phyloP scores from a whole-genome alignment of 2,797 vertebrate species.

The Onychomys leucogaster region DNA sequence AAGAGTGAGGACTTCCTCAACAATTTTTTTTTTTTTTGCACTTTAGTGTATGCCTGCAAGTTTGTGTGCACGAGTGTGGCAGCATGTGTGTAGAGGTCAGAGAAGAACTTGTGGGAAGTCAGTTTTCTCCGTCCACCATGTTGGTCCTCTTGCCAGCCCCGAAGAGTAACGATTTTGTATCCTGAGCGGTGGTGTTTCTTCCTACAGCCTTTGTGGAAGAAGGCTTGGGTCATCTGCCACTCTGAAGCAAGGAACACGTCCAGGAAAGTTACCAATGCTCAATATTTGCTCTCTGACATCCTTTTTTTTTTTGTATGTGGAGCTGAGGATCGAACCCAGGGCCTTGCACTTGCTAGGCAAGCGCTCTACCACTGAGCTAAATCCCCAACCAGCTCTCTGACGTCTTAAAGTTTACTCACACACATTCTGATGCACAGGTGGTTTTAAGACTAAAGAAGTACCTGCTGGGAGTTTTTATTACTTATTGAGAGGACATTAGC shows the following conservation, averaged over 20 bases:
- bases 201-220: slow-evolving; percentile 32
- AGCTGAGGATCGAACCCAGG: too few species aligned
- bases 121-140: neutral
- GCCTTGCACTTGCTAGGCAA: too few species aligned
- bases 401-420: neutral
- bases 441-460: neutral
- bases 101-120: neutral
- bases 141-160: neutral
- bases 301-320: too few species aligned
- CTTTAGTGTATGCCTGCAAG: neutral
- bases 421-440: slow-evolving; percentile 3
- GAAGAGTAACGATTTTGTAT: neutral
- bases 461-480: slow-evolving; percentile 48
- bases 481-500: neutral
- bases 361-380: too few species aligned
- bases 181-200: neutral
- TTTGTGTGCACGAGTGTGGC: neutral
- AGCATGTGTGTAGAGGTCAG: neutral
- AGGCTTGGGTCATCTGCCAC: neutral
- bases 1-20: neutral
- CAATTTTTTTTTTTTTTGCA: too few species aligned
- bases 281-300: neutral
- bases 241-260: neutral
- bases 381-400: too few species aligned
- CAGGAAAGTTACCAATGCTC: slow-evolving; percentile 51